Percentiles rank a stretch among this genome's conserved stretches.
These are phyloP conservation scores for Carcinoscorpius rotundicauda DNA, from an alignment of 1,140 invertebrate species.

Conservation along the genomic window DNA sequence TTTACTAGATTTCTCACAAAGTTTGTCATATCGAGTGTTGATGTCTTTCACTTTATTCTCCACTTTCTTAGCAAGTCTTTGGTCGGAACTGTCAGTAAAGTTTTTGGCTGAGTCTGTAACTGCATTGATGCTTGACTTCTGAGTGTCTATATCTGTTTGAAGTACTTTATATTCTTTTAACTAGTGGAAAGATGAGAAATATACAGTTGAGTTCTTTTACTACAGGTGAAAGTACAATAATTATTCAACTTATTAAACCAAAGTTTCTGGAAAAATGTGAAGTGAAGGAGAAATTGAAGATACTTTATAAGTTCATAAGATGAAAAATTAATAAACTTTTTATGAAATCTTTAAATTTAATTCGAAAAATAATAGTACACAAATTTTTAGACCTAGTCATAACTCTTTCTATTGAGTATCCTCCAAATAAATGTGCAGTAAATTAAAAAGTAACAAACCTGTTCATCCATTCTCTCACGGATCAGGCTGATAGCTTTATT, in stretches of 20 bases:
- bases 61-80: slow-evolving; percentile 70
- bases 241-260: too few relatives aligned
- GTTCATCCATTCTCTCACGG: slow-evolving; percentile 76
- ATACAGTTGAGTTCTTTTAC: too few relatives aligned
- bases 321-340: too few relatives aligned
- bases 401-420: too few relatives aligned
- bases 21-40: slow-evolving; percentile 64
- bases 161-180: slow-evolving; percentile 64
- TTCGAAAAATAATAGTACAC: too few relatives aligned
- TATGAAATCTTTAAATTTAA: too few relatives aligned
- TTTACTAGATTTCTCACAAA: slow-evolving; percentile 59
- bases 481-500: slow-evolving; percentile 71
- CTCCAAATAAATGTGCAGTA: too few relatives aligned
- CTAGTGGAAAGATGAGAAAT: neutral
- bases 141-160: slow-evolving; percentile 68
- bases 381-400: too few relatives aligned
- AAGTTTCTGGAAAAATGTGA: too few relatives aligned
- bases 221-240: too few relatives aligned
- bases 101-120: slow-evolving; percentile 63
- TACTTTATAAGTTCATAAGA: too few relatives aligned
- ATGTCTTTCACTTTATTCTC: slow-evolving; percentile 77
- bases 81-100: slow-evolving; percentile 30
- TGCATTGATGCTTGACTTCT: slow-evolving; percentile 66
- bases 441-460: slow-evolving; percentile 30
- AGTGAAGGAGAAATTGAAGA: too few relatives aligned